A percentile compares a stretch with the other conserved stretches of the same genome.
Conservation (phyloP, 1,140 invertebrate genomes). For the Hylaeus volcanicus region DNA sequence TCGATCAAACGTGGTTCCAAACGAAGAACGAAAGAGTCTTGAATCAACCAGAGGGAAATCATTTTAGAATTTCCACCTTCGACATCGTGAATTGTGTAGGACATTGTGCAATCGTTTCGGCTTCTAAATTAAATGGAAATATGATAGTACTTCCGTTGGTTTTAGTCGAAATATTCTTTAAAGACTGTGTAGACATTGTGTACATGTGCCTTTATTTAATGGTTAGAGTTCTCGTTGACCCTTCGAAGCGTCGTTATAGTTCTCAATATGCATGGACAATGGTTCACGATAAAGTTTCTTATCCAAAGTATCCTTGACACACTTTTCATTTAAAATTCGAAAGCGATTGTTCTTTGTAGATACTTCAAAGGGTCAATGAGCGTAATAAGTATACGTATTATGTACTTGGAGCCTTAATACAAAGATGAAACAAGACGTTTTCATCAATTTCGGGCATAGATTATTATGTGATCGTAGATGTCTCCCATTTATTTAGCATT, state of each 20-base stretch:
- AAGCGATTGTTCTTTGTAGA: background rate
- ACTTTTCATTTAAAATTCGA: background rate
- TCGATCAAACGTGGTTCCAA: constrained; percentile 21
- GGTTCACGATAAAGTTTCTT: too few species aligned
- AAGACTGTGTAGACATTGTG: constrained; percentile 49
- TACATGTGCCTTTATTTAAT: constrained; percentile 48
- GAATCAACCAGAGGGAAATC: constrained; percentile 56
- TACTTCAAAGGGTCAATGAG: constrained; percentile 13
- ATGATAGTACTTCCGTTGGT: background rate
- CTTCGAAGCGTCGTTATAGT: background rate
- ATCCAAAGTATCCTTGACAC: background rate
- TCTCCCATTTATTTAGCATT: constrained; percentile 48
- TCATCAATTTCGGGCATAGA: constrained; percentile 5
- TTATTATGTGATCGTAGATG: constrained; percentile 30
- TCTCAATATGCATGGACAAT: background rate
- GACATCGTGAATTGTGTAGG: background rate
- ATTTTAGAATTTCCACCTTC: constrained; percentile 36
- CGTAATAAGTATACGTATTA: constrained; percentile 6
- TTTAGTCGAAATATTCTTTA: constrained; percentile 17
- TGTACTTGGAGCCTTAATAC: constrained; percentile 7
- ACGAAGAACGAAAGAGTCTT: background rate
- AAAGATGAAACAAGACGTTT: background rate
- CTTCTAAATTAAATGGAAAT: constrained; percentile 25
- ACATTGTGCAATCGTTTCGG: constrained; percentile 23
- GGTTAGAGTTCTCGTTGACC: background rate